These are phyloP conservation scores for Chaenodraco wilsoni DNA, from an alignment of 2,797 vertebrate species.

Conservation along the genomic window DNA sequence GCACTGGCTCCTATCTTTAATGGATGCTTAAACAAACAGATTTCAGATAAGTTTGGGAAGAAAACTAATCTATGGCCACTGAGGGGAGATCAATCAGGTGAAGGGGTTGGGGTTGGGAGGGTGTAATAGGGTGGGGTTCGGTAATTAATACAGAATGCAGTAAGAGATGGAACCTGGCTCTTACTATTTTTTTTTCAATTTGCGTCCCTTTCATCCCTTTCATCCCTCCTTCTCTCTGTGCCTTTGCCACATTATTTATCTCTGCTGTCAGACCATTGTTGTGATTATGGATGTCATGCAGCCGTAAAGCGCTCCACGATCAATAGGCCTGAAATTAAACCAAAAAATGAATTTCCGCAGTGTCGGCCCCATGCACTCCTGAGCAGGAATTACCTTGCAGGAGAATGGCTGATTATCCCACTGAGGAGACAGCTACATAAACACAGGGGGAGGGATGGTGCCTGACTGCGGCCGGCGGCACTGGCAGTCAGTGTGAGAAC, in stretches of 20 bases:
- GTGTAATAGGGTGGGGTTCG: constrained; percentile 62
- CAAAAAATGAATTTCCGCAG: constrained; percentile 88
- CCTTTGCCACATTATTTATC: constrained; percentile 84
- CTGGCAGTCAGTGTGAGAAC: constrained; percentile 5
- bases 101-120: constrained; percentile 57
- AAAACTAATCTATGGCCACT: constrained; percentile 80
- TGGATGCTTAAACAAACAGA: constrained; percentile 83
- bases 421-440: constrained; percentile 67
- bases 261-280: constrained; percentile 85
- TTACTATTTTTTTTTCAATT: constrained; percentile 59
- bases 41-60: constrained; percentile 76
- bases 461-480: constrained; percentile 46
- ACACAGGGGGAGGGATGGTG: constrained; percentile 44
- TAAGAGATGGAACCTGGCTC: constrained; percentile 77
- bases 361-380: constrained; percentile 80
- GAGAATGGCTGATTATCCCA: constrained; percentile 75
- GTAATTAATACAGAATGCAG: constrained; percentile 83
- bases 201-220: constrained; percentile 59
- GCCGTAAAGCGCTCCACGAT: constrained; percentile 83
- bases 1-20: constrained; percentile 67
- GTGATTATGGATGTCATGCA: constrained; percentile 89
- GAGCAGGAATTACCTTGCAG: constrained; percentile 80
- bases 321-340: constrained; percentile 90
- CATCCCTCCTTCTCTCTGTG: constrained; percentile 58
- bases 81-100: constrained; percentile 84